Evolutionary conservation across 23 tunicate species (phyloP).

Genomic region (Aplidium turbinatum): DNA sequence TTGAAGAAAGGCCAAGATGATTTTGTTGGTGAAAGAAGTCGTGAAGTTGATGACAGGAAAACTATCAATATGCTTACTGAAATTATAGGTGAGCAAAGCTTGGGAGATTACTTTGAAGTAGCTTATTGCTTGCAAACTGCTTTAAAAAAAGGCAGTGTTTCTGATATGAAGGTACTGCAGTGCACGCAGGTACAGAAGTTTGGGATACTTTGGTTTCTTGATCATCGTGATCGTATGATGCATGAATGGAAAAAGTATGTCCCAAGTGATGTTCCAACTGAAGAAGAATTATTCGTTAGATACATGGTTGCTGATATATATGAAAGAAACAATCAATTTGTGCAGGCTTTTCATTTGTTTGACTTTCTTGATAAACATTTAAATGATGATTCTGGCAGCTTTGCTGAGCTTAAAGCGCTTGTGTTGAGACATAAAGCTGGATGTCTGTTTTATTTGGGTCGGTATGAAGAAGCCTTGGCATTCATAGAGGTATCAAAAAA

Average conservation of each 20-base stretch:
- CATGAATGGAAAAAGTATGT: not conserved
- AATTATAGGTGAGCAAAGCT: conserved; percentile 15
- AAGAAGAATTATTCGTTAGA: not conserved
- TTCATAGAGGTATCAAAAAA: not conserved
- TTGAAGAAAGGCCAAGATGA: conserved; percentile 17
- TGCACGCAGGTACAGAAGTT: not conserved
- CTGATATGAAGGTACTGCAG: too few species aligned
- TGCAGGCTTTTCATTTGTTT: conserved; percentile 13
- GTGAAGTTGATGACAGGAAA: not conserved
- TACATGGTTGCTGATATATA: not conserved
- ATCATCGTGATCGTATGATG: not conserved
- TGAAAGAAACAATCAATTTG: not conserved
- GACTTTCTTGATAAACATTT: too few species aligned
- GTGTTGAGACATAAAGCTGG: conserved; percentile 19
- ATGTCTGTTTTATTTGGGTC: conserved; percentile 1
- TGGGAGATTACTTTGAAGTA: conserved; percentile 8
- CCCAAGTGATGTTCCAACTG: not conserved
- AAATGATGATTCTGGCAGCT: not conserved
- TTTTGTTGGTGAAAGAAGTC: conserved; percentile 5
- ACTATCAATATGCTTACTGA: not conserved
- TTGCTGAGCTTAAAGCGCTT: not conserved
- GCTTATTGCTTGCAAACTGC: conserved; percentile 2
- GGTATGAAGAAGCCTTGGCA: not conserved
- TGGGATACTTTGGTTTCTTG: not conserved
- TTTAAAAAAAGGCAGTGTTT: not conserved